These are phyloP conservation scores for Cranoglanis bouderius DNA, from an alignment of 2,113 vertebrate genomes.

Conservation along the genomic window DNA sequence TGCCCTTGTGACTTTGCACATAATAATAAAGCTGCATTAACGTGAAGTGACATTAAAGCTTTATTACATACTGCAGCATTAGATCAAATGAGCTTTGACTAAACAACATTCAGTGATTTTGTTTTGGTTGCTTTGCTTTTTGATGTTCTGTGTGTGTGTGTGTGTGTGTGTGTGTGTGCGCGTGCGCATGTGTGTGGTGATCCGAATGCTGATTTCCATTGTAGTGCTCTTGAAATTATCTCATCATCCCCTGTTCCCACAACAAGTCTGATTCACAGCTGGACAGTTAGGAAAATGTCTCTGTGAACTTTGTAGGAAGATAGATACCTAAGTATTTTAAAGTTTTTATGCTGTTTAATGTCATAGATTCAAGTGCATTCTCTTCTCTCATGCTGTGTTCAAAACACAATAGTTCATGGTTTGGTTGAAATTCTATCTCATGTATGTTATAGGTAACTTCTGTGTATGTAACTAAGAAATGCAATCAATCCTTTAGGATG, in stretches of 20 bases:
- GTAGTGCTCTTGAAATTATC: not conserved
- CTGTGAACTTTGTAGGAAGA: not conserved
- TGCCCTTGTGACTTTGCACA: slow-evolving; percentile 34
- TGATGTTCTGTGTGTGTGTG: not conserved
- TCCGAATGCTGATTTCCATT: not conserved
- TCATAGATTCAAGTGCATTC: not conserved
- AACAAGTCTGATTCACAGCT: not conserved
- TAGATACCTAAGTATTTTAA: not conserved
- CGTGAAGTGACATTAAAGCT: slow-evolving; percentile 34
- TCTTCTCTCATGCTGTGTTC: slow-evolving; percentile 24
- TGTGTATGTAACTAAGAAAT: not conserved
- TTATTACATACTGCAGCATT: slow-evolving; percentile 17
- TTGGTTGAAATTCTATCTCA: not conserved
- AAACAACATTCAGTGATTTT: slow-evolving; percentile 12
- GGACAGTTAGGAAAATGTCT: not conserved
- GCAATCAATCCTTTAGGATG: not conserved
- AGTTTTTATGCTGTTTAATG: not conserved
- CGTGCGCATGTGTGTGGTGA: not conserved
- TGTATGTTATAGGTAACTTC: not conserved
- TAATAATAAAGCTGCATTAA: slow-evolving; percentile 45
- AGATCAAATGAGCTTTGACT: slow-evolving; percentile 26
- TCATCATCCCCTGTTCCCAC: not conserved
- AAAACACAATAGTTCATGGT: slow-evolving; percentile 1
- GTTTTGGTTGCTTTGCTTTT: slow-evolving; percentile 2
- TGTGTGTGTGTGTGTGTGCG: not conserved